Base-by-base conservation (phyloP, 2,113 vertebrate species). In the Passer montanus region DNA sequence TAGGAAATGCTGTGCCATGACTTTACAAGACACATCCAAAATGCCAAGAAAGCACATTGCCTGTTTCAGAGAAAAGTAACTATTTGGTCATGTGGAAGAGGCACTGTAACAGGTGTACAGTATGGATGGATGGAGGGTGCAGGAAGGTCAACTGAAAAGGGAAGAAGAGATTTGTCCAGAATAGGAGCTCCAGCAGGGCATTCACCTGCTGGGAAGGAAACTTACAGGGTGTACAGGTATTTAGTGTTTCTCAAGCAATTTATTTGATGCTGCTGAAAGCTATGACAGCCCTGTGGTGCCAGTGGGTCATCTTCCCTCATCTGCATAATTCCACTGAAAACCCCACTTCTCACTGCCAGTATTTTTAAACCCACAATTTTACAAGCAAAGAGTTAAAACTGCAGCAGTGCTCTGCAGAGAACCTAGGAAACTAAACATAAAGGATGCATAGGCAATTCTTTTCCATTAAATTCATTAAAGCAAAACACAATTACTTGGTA, bases 401-500 rank as follows among this genome's bases (percentile, higher is more conserved):
- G 91, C 94, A 90, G 92, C 82, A 90, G 82, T 90, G 92, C 85
- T 97, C 97, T 4, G 59, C 95, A 81, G 84, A 87, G 95, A 97
- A 96, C 84, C 96, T 95, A 95, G 74, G 73, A 95, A 97, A 97
- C 95, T 89, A 97, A 98, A 97, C 96, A 95, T 95, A 96, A 96
- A 94, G 70, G 95, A 97, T 98, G 96, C 95, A 94, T 95, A 97
- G 97, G 96, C 96, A 93, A 92, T 92, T 95, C 81, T 82, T 95
- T 77, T 93, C 94, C 96, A 96, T 93, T 97, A 95, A 95, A 96
- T 76, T 88, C 89, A 62, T 96, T 97, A 96, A 98, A 97, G 96
- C 95, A 97, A 97, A 97, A 97, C 96, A 95, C 95, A 92, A 96
- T 92, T 92, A 97, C 97, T 97, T 64, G 90, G 97, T 98, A 98